Evolutionary conservation across 1,140 invertebrate genomes (phyloP).

Genomic region (Leptonema lineaticorne): DNA sequence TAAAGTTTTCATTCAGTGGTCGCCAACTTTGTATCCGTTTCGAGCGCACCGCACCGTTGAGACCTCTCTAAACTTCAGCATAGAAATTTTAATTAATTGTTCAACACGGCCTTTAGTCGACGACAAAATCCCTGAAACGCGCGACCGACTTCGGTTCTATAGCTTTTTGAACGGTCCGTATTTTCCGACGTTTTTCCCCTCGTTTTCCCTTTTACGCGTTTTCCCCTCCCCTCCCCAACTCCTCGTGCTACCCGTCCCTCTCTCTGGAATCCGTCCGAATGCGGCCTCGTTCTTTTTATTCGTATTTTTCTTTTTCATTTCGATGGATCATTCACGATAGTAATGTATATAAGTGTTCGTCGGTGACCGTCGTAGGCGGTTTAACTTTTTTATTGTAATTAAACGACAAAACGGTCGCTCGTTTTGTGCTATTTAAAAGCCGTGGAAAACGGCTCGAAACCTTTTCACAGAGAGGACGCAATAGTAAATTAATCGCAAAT

Average conservation of each 20-base stretch:
- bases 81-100: constrained; percentile 13
- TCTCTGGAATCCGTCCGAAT: too few species aligned
- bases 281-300: too few species aligned
- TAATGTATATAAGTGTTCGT: neutral
- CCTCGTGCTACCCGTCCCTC: too few species aligned
- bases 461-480: neutral
- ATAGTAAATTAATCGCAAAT: constrained; percentile 2
- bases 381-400: constrained; percentile 13
- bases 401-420: neutral
- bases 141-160: neutral
- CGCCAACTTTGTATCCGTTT: constrained; percentile 3
- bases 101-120: too few species aligned
- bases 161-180: neutral
- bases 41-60: neutral
- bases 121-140: too few species aligned
- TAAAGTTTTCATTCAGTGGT: constrained; percentile 5
- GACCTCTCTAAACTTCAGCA: neutral
- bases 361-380: neutral
- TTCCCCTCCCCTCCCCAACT: too few species aligned
- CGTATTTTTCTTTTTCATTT: too few species aligned
- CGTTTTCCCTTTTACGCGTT: too few species aligned
- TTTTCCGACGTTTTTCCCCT: too few species aligned
- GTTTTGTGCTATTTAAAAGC: neutral
- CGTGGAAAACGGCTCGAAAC: neutral
- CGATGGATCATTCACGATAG: too few species aligned